phyloP scores from a whole-genome alignment of 2,888 invertebrate genomes.

The Malacosoma neustria region DNA sequence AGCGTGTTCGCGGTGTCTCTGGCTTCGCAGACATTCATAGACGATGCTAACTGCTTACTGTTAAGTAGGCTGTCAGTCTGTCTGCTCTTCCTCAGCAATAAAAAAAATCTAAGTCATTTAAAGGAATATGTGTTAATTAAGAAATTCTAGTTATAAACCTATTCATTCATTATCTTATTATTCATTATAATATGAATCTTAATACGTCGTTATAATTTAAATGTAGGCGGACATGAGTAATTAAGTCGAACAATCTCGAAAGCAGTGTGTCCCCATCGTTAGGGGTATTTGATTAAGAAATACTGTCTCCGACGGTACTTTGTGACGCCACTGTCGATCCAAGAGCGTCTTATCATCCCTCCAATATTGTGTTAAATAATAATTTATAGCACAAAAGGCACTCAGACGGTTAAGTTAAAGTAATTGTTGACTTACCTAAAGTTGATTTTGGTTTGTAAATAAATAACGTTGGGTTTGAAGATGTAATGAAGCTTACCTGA shows the following conservation, averaged over 20 bases:
- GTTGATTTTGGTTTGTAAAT: not conserved
- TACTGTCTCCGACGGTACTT: conserved; percentile 30
- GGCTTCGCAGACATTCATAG: too few species aligned
- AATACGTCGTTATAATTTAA: too few species aligned
- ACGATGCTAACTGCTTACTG: too few species aligned
- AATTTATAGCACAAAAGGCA: conserved; percentile 4
- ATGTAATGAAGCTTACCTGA: conserved; percentile 11
- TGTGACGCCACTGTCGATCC: conserved; percentile 32
- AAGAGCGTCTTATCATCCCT: conserved; percentile 5
- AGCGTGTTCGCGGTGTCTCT: too few species aligned
- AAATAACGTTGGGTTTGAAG: conserved; percentile 3
- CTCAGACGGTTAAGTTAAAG: not conserved
- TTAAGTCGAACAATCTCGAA: conserved; percentile 3
- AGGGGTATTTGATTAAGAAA: conserved; percentile 43
- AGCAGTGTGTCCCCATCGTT: conserved; percentile 27
- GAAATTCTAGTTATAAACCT: too few species aligned
- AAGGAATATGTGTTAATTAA: too few species aligned
- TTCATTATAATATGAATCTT: too few species aligned
- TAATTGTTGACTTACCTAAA: not conserved
- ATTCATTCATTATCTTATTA: too few species aligned
- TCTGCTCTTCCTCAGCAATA: too few species aligned
- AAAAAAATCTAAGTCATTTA: too few species aligned
- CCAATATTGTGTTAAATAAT: conserved; percentile 14
- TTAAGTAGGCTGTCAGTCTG: too few species aligned
- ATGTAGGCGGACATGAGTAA: too few species aligned